Evolutionary conservation across 2,888 invertebrate genomes (phyloP).

Genomic region (Megamerina dolium): DNA sequence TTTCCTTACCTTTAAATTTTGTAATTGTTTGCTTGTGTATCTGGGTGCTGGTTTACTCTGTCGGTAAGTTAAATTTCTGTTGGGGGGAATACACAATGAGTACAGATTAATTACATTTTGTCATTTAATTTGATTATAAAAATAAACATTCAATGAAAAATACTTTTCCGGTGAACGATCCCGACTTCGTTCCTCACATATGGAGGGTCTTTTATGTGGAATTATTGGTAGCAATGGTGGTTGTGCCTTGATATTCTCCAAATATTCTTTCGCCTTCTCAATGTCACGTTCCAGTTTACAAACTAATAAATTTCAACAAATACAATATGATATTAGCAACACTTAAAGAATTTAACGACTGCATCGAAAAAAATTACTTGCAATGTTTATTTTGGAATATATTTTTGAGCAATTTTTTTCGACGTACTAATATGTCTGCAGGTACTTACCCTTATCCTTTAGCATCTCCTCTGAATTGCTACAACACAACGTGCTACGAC

Average conservation of each 20-base stretch:
- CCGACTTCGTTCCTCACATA: too few species aligned
- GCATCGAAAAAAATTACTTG: background rate
- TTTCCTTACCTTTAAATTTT: conserved; percentile 16
- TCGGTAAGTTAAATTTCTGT: conserved; percentile 14
- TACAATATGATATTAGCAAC: background rate
- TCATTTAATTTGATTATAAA: too few species aligned
- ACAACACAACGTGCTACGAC: conserved; percentile 32
- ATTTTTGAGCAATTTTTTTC: background rate
- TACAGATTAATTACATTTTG: too few species aligned
- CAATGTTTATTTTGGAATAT: background rate
- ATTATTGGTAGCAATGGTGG: too few species aligned
- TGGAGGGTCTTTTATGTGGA: too few species aligned
- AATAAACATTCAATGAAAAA: too few species aligned
- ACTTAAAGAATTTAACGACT: too few species aligned
- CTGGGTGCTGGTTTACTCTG: conserved; percentile 11
- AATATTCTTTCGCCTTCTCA: conserved; percentile 33
- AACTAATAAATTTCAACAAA: conserved; percentile 26
- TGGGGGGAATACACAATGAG: too few species aligned
- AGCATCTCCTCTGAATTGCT: conserved; percentile 38
- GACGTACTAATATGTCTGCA: background rate
- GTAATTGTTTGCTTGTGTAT: conserved; percentile 16
- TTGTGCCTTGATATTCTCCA: conserved; percentile 28
- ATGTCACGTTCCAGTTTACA: conserved; percentile 39
- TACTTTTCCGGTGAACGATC: too few species aligned
- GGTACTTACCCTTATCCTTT: conserved; percentile 34